Conservation (phyloP, 2,797 vertebrate species). For the Spheniscus humboldti region DNA sequence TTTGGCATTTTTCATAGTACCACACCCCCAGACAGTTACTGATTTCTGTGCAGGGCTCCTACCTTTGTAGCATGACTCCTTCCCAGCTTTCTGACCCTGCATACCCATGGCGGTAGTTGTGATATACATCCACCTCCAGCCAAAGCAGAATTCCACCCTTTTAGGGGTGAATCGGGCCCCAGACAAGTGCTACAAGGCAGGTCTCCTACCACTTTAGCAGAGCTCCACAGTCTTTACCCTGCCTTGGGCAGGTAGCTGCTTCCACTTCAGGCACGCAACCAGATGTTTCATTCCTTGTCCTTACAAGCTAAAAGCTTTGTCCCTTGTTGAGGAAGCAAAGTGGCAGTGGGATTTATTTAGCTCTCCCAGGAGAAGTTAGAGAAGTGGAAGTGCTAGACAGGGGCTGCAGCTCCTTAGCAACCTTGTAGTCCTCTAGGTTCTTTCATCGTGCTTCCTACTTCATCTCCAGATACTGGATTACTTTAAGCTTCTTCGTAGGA, state of each 20-base stretch:
- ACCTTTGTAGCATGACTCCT: not conserved
- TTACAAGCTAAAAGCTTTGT: not conserved
- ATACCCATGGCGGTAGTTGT: not conserved
- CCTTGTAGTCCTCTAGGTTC: not conserved
- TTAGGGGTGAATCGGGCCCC: too few species aligned
- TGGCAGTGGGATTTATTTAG: not conserved
- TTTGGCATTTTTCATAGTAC: not conserved
- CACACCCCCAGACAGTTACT: rapidly evolving
- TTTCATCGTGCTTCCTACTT: not conserved
- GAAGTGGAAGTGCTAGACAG: not conserved
- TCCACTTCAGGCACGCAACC: not conserved
- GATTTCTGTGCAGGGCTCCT: not conserved
- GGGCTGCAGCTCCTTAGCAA: not conserved
- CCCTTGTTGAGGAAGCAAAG: not conserved
- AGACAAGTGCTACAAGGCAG: not conserved
- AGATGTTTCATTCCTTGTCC: not conserved
- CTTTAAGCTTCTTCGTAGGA: not conserved
- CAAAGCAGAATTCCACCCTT: not conserved
- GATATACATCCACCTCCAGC: not conserved
- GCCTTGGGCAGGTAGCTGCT: not conserved
- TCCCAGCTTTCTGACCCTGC: not conserved
- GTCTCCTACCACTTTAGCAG: not conserved
- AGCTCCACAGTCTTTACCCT: not conserved
- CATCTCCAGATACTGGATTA: not conserved
- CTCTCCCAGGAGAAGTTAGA: not conserved